Evolutionary conservation across 1,140 invertebrate species (phyloP).

Genomic region (Saxidomus purpurata): DNA sequence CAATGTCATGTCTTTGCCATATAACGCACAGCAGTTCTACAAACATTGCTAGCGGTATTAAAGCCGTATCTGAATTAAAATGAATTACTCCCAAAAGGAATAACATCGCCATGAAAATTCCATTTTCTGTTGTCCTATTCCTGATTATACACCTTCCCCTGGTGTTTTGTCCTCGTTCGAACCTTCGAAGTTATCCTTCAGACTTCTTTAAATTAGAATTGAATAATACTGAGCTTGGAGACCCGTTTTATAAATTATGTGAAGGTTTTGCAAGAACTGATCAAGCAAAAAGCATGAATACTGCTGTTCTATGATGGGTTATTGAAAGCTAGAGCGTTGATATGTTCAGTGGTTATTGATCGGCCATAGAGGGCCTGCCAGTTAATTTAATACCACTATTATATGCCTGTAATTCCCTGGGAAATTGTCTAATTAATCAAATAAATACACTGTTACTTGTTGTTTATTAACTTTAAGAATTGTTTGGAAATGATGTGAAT

Average conservation of each 20-base stretch:
- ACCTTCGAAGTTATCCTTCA: background rate
- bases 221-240: background rate
- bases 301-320: background rate
- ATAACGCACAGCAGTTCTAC: too few relatives aligned
- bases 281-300: background rate
- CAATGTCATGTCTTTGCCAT: too few relatives aligned
- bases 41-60: too few relatives aligned
- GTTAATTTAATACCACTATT: slow-evolving; percentile 44
- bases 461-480: background rate
- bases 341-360: slow-evolving; percentile 18
- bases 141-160: background rate
- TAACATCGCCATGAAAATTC: background rate
- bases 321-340: slow-evolving; percentile 6
- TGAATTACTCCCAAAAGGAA: background rate
- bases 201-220: background rate
- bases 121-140: background rate
- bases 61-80: too few relatives aligned
- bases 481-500: background rate
- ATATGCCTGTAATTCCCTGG: slow-evolving; percentile 30
- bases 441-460: slow-evolving; percentile 25
- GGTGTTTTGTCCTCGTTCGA: background rate
- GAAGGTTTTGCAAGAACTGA: background rate
- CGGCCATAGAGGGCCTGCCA: background rate
- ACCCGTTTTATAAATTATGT: background rate
- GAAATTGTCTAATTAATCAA: slow-evolving; percentile 42